Evolutionary conservation across 2,113 vertebrate genomes (phyloP).

Genomic region (Onychorhynchus coronatus): DNA sequence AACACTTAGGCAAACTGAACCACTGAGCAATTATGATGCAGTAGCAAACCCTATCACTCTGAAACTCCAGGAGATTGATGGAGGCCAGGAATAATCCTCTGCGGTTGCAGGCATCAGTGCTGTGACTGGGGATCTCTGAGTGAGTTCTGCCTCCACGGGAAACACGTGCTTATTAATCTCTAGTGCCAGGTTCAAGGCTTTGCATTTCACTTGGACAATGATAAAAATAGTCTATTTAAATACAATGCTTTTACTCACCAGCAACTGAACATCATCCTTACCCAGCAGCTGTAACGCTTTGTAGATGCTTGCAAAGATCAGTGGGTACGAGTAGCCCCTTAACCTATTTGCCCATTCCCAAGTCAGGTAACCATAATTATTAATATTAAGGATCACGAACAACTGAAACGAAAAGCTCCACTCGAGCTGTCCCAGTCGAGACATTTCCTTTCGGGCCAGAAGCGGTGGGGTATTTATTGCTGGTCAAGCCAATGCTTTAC

Average conservation of each 20-base stretch:
- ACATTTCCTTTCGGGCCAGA: not conserved
- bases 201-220: not conserved
- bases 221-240: not conserved
- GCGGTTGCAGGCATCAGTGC: not conserved
- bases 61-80: not conserved
- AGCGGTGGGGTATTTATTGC: fast-evolving
- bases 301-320: conserved; percentile 88
- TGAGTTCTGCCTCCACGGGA: fast-evolving
- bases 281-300: conserved; percentile 80
- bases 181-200: not conserved
- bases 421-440: too few relatives aligned
- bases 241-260: conserved; percentile 76
- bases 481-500: not conserved
- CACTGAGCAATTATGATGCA: not conserved
- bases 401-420: not conserved
- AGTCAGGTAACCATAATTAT: conserved; percentile 88
- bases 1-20: not conserved
- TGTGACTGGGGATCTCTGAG: not conserved
- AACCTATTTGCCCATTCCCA: conserved; percentile 93
- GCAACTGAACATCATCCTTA: conserved; percentile 79
- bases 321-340: conserved; percentile 87
- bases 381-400: conserved; percentile 67
- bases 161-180: not conserved
- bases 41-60: not conserved
- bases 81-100: not conserved